Evolutionary conservation across 2,888 invertebrate genomes (phyloP).

Genomic region (Quadriops clusia): DNA sequence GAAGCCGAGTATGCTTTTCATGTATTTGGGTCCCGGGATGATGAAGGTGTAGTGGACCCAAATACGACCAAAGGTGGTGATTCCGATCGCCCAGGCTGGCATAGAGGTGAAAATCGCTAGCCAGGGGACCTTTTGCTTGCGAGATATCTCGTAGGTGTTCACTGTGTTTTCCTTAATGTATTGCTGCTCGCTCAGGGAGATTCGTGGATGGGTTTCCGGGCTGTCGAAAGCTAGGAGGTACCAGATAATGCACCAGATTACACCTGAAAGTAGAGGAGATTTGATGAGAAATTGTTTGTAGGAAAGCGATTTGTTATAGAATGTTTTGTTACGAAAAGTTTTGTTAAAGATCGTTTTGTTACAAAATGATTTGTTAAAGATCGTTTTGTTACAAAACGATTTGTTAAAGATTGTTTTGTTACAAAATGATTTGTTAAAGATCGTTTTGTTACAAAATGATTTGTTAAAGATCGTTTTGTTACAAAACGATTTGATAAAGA

Average conservation of each 20-base stretch:
- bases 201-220: conserved; percentile 55
- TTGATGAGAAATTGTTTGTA: too few species aligned
- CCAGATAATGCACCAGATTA: conserved; percentile 56
- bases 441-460: too few species aligned
- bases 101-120: conserved; percentile 47
- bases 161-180: conserved; percentile 50
- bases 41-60: conserved; percentile 66
- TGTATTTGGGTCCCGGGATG: conserved; percentile 57
- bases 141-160: conserved; percentile 40
- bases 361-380: too few species aligned
- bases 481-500: too few species aligned
- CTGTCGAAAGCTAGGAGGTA: conserved; percentile 56
- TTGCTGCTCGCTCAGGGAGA: conserved; percentile 49
- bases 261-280: conserved; percentile 19
- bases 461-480: too few species aligned
- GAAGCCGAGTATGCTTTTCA: conserved; percentile 56
- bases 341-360: too few species aligned
- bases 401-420: too few species aligned
- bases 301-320: too few species aligned
- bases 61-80: conserved; percentile 63
- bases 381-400: too few species aligned
- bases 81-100: conserved; percentile 58
- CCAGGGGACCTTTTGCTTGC: conserved; percentile 50
- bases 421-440: too few species aligned
- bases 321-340: too few species aligned